phyloP scores from a whole-genome alignment of 2,113 vertebrate species.

The Prietella phreatophila region DNA sequence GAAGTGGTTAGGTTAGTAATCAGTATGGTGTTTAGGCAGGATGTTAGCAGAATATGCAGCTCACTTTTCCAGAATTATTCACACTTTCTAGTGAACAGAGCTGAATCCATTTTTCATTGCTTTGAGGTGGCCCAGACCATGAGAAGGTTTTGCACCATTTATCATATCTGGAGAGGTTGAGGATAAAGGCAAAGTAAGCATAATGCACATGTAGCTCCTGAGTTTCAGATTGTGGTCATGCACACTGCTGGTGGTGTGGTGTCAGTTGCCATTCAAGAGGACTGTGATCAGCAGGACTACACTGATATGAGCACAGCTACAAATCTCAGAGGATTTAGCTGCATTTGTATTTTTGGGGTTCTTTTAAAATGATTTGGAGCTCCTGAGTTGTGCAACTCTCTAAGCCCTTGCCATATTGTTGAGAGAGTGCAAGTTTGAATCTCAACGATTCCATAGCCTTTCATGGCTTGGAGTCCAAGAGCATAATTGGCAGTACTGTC shows the following conservation, averaged over 20 bases:
- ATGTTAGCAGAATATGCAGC: background rate
- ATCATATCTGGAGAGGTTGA: background rate
- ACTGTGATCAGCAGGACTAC: background rate
- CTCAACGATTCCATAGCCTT: background rate
- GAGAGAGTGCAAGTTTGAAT: background rate
- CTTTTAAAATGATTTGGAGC: background rate
- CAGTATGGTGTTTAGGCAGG: background rate
- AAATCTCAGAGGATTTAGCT: background rate
- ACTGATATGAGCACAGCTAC: background rate
- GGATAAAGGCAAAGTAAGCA: background rate
- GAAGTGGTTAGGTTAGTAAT: background rate
- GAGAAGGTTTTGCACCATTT: background rate
- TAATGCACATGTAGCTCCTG: conserved; percentile 1
- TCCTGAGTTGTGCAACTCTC: conserved; percentile 1
- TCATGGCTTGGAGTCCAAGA: conserved; percentile 5
- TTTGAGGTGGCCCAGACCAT: background rate
- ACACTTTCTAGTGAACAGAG: background rate
- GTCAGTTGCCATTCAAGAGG: background rate
- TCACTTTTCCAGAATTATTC: background rate
- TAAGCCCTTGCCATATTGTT: background rate
- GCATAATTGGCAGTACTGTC: conserved; percentile 6
- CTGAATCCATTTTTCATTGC: background rate
- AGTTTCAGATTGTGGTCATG: background rate
- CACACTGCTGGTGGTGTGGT: background rate
- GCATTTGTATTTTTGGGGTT: background rate